phyloP scores from a whole-genome alignment of 1,140 invertebrate species.

The Sarcophaga bullata region DNA sequence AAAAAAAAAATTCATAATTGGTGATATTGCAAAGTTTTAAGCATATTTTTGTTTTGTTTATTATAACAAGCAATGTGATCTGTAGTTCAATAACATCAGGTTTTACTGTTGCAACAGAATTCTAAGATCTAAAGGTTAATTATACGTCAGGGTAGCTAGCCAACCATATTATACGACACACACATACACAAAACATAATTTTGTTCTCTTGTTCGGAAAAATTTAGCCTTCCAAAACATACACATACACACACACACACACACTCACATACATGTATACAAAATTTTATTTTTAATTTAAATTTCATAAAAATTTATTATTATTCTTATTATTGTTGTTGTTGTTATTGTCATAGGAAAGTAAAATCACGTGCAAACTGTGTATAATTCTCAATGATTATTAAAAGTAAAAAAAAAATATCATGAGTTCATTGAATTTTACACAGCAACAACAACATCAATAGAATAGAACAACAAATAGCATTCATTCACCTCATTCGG shows the following conservation, averaged over 20 bases:
- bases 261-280: background rate
- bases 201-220: no score
- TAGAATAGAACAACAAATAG: background rate
- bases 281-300: background rate
- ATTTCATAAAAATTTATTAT: background rate
- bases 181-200: no score
- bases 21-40: no score
- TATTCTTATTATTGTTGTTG: background rate
- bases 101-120: no score
- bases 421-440: slow-evolving; percentile 15
- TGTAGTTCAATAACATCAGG: no score
- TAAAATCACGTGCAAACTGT: slow-evolving; percentile 18
- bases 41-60: no score
- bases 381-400: background rate
- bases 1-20: no score
- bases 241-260: background rate
- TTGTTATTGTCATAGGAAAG: background rate
- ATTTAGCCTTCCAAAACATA: background rate
- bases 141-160: background rate
- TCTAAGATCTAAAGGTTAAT: background rate
- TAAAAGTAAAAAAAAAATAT: background rate
- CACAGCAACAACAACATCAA: background rate
- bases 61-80: no score
- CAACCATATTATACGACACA: background rate
- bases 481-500: no score